Evolutionary conservation across 1,140 invertebrate species (phyloP).

Genomic region (Drosophila nigromelanica): DNA sequence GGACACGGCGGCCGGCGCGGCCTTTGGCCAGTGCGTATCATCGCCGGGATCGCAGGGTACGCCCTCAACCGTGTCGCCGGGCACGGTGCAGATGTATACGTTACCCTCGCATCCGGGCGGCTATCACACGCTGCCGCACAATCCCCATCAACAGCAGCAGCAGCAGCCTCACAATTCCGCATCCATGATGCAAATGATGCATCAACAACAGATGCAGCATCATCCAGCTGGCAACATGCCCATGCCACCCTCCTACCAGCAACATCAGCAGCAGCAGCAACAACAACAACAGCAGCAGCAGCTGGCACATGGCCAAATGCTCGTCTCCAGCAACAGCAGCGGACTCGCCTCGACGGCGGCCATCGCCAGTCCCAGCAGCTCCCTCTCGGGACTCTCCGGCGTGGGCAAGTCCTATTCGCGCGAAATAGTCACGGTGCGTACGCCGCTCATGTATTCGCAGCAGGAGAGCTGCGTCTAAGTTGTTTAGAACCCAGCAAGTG

Average conservation of each 20-base stretch:
- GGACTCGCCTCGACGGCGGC: conserved; percentile 74
- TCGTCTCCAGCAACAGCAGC: conserved; percentile 80
- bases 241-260: conserved; percentile 77
- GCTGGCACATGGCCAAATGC: conserved; percentile 68
- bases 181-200: conserved; percentile 82
- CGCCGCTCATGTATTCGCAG: conserved; percentile 91
- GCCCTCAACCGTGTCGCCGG: conserved; percentile 77
- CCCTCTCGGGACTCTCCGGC: conserved; percentile 72
- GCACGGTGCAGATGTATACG: conserved; percentile 81
- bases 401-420: conserved; percentile 85
- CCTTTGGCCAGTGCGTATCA: conserved; percentile 66
- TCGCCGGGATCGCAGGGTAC: conserved; percentile 77
- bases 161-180: conserved; percentile 69
- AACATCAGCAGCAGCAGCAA: conserved; percentile 72
- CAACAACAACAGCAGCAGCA: conserved; percentile 66
- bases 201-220: conserved; percentile 66
- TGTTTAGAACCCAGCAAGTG: conserved; percentile 27
- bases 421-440: conserved; percentile 92
- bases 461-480: conserved; percentile 94
- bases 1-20: conserved; percentile 57
- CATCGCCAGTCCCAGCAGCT: conserved; percentile 86
- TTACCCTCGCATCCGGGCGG: conserved; percentile 77
- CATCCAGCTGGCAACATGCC: conserved; percentile 68
- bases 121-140: conserved; percentile 80
- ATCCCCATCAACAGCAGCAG: conserved; percentile 67